phyloP scores from a whole-genome alignment of 2,888 invertebrate species.

The Chloromyia formosa region DNA sequence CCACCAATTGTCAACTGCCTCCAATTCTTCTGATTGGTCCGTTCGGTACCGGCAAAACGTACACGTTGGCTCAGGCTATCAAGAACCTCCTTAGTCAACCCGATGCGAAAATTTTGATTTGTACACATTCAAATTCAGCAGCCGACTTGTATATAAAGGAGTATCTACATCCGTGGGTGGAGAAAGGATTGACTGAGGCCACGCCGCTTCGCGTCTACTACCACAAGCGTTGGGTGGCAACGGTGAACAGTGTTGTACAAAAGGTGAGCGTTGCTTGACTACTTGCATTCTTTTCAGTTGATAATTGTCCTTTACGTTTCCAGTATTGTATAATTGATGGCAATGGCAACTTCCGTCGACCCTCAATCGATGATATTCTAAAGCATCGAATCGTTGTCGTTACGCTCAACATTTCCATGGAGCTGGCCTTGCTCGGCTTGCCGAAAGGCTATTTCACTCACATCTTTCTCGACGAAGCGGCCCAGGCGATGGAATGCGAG shows the following conservation, averaged over 20 bases:
- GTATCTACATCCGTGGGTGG: slow-evolving; percentile 81
- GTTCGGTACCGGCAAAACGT: slow-evolving; percentile 89
- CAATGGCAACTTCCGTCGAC: slow-evolving; percentile 72
- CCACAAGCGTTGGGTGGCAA: slow-evolving; percentile 79
- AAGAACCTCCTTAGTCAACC: slow-evolving; percentile 72
- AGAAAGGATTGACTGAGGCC: slow-evolving; percentile 72
- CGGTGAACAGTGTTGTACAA: slow-evolving; percentile 76
- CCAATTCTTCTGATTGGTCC: slow-evolving; percentile 81
- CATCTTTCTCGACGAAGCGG: slow-evolving; percentile 86
- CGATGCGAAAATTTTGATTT: slow-evolving; percentile 77
- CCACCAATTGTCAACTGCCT: slow-evolving; percentile 70
- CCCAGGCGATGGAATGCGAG: slow-evolving; percentile 87
- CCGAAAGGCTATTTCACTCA: slow-evolving; percentile 76
- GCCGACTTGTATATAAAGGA: slow-evolving; percentile 87
- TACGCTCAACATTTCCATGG: slow-evolving; percentile 81
- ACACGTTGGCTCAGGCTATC: slow-evolving; percentile 80
- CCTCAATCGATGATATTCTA: slow-evolving; percentile 75
- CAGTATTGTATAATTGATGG: slow-evolving; percentile 79
- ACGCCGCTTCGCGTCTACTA: slow-evolving; percentile 82
- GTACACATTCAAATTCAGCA: slow-evolving; percentile 88
- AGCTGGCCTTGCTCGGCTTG: slow-evolving; percentile 73
- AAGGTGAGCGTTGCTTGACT: slow-evolving; percentile 64
- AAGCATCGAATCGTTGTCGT: slow-evolving; percentile 79
- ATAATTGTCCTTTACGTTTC: slow-evolving; percentile 53
- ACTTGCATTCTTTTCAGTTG: no score